Percentiles rank a stretch among this genome's conserved stretches.
Conservation (phyloP, 2,113 vertebrate genomes). For the Scalopus aquaticus region DNA sequence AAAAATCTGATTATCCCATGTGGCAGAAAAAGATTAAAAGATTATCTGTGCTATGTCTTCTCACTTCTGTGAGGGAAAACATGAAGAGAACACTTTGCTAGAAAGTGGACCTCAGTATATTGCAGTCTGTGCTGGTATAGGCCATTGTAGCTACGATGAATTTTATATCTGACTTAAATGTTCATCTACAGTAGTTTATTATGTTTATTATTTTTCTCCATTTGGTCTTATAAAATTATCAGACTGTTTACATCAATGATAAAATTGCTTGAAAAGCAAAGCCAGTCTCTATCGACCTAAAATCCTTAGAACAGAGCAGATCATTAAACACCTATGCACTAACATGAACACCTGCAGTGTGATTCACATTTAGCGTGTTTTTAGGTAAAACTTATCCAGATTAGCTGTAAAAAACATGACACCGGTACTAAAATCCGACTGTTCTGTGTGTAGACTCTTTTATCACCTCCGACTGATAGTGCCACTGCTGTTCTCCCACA, state of each 20-base stretch:
- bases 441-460: slow-evolving; percentile 19
- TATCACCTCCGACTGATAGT: slow-evolving; percentile 28
- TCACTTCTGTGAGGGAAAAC: not conserved
- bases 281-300: not conserved
- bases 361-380: not conserved
- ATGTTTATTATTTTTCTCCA: not conserved
- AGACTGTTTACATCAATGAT: not conserved
- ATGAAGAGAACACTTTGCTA: not conserved
- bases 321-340: not conserved
- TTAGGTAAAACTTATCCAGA: not conserved
- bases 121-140: not conserved
- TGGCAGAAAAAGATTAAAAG: not conserved
- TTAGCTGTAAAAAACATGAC: not conserved
- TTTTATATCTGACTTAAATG: slow-evolving; percentile 14
- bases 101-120: not conserved
- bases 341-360: not conserved
- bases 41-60: not conserved
- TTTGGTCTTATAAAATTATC: not conserved
- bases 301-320: not conserved
- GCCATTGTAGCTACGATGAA: not conserved
- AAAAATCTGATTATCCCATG: not conserved
- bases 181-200: not conserved
- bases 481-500: not conserved
- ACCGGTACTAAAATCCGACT: not conserved
- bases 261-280: not conserved